These are phyloP conservation scores for Acanthosoma haemorrhoidale DNA, from an alignment of 2,888 invertebrate genomes.

Conservation along the genomic window DNA sequence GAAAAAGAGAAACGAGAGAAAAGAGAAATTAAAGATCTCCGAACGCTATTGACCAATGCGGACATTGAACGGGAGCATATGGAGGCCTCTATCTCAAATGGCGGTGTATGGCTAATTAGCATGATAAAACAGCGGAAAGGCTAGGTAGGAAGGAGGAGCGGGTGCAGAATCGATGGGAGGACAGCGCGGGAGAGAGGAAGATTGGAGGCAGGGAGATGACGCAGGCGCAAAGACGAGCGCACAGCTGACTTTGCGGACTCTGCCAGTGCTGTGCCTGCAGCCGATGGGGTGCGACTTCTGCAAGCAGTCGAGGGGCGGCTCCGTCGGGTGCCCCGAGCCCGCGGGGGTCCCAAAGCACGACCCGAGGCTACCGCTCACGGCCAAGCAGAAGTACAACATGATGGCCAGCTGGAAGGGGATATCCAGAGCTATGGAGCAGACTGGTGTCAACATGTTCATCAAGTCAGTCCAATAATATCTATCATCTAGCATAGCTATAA, in stretches of 20 bases:
- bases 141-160: background rate
- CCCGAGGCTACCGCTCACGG: conserved; percentile 73
- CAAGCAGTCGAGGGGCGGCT: conserved; percentile 54
- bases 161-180: conserved; percentile 2
- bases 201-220: background rate
- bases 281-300: conserved; percentile 73
- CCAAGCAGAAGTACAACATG: conserved; percentile 81
- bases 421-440: conserved; percentile 79
- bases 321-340: conserved; percentile 41
- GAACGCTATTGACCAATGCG: too few species aligned
- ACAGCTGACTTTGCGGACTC: background rate
- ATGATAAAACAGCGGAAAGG: too few species aligned
- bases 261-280: conserved; percentile 6
- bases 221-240: background rate
- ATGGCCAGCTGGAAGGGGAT: conserved; percentile 89
- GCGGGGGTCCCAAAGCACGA: conserved; percentile 62
- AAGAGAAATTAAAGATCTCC: too few species aligned
- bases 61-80: too few species aligned
- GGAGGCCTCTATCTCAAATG: too few species aligned
- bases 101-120: too few species aligned
- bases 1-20: too few species aligned
- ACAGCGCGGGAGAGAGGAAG: background rate
- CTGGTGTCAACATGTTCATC: conserved; percentile 85
- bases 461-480: conserved; percentile 61
- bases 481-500: too few species aligned